Base-by-base conservation (phyloP, 2,113 vertebrate genomes). In the Melanerpes formicivorus region DNA sequence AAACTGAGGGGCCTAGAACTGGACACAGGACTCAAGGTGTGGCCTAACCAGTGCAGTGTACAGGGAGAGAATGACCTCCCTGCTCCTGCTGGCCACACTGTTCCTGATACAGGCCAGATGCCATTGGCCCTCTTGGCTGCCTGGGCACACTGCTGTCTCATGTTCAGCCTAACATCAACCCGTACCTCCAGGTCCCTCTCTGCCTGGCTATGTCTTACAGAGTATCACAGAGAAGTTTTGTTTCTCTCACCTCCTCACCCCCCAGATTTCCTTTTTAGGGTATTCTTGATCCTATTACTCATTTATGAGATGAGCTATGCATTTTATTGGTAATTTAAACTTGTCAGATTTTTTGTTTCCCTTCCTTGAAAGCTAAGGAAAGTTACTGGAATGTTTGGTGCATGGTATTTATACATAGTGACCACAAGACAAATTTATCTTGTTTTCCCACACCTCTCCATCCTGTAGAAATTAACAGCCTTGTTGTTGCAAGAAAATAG, bases 281-380 rank as follows among this genome's bases (percentile, higher is more conserved):
- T 63, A 63, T 55, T n/a, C 22, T 58, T 26, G 66, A 29, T 3
- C 34, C 13, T 66, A 56, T 50, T 12, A 37, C 50, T 77, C 15
- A 75, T 78, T 66, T 78, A 67, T 4, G 73, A 34, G 26, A 50
- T 55, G 3, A 80, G 44, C 6, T 62, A 34, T 44, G 11, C 14
- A 10, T 77, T 82, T 77, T 83, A 42, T 50, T 63, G 21, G 26
- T 71, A 26, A 55, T 62, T 85, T 54, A 8, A 75, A 37, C 1
- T 1, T 5, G 5, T 10, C 3, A 6, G 2, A 1, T 19, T 42
- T 19, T 37, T 40, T 40, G n/a, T 42, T 65, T 27, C 9, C 1
- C 1, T 60, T 71, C 23, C 11, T 52, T 54, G 66, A 80, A 87
- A 78, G 78, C 8, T 26, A 26, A 74, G 59, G 25, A 14, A 85